Evolutionary conservation across 2,888 invertebrate species (phyloP), one percentile per base, ranked within the genome.

Genomic region (Drosophila paucipuncta): DNA sequence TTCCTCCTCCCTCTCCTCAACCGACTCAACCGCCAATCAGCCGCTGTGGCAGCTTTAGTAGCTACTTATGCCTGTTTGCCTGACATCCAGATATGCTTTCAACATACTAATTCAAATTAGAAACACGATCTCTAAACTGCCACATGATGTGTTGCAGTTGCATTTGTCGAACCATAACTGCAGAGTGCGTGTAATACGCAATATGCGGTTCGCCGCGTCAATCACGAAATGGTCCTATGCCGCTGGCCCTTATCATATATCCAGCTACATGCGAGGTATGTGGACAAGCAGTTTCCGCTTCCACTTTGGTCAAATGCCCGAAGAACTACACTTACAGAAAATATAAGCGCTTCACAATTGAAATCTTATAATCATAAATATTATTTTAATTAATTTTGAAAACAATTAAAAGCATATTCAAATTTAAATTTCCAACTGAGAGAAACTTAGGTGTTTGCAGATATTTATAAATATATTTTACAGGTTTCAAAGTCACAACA

Each of bases 61-160:
- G 71, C 74, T 83, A 62, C 73, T 78, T 80, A 78, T 41, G 77
- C 64, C 73, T 70, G 63, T 57, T 60, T 65, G 62, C 57, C 64
- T 60, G 59, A 52, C 68, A 68, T 68, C 68, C 72, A 71, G 68
- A 62, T 65, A 54, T 50, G 68, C 49, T 77, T 80, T 71, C 77
- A 69, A 74, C 70, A 81, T 65, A 60, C 43, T 67, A 55, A 75
- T 74, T 81, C 71, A 52, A 68, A 75, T 76, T 61, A 55, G 85
- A 76, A 82, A 88, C 58, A 72, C 70, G 80, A 85, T 68, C 73
- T 71, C 68, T 59, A 43, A 31, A 3, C 60, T 39, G 13, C 41
- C 52, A 57, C 52, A 53, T 62, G 53, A 62, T 82, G 59, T 62
- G 60, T 41, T 66, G 68, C 50, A 57, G 31, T 55, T 52, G 70